Evolutionary conservation across 2,113 vertebrate species (phyloP).

Genomic region (Baryphthengus martii): DNA sequence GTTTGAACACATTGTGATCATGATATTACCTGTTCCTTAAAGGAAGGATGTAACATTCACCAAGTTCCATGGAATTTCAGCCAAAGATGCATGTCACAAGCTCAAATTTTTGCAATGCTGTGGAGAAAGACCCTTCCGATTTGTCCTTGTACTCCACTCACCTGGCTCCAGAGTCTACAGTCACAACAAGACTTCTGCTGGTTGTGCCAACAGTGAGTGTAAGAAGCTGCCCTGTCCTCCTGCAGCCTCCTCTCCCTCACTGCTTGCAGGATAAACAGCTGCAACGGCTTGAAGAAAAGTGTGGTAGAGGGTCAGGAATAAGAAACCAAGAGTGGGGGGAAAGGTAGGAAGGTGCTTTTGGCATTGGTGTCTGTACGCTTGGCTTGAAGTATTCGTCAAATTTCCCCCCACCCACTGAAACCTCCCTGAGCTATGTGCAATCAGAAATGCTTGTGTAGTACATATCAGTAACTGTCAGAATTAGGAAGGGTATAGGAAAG

Average conservation of each 20-base stretch:
- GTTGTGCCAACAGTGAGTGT: background rate
- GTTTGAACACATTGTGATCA: background rate
- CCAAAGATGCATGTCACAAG: background rate
- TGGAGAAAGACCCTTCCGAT: background rate
- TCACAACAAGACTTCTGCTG: background rate
- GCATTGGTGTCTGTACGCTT: background rate
- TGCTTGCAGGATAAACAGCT: slow-evolving; percentile 5
- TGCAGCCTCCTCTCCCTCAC: background rate
- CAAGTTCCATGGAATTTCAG: background rate
- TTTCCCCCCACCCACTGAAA: background rate
- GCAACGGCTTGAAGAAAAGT: background rate
- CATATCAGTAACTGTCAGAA: background rate
- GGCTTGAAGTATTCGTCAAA: background rate
- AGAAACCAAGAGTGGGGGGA: background rate
- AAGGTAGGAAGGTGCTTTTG: background rate
- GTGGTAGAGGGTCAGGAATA: background rate
- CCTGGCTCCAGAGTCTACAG: background rate
- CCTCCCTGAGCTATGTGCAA: background rate
- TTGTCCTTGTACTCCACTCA: background rate
- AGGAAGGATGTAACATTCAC: background rate
- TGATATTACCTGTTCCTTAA: background rate
- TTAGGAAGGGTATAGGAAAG: background rate
- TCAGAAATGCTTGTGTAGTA: background rate
- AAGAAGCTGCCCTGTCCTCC: background rate
- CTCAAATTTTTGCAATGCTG: background rate